A percentile compares a stretch with the other conserved stretches of the same genome.
Evolutionary conservation across 2,797 vertebrate species (phyloP).

Genomic region (Sebastiscus tertius): DNA sequence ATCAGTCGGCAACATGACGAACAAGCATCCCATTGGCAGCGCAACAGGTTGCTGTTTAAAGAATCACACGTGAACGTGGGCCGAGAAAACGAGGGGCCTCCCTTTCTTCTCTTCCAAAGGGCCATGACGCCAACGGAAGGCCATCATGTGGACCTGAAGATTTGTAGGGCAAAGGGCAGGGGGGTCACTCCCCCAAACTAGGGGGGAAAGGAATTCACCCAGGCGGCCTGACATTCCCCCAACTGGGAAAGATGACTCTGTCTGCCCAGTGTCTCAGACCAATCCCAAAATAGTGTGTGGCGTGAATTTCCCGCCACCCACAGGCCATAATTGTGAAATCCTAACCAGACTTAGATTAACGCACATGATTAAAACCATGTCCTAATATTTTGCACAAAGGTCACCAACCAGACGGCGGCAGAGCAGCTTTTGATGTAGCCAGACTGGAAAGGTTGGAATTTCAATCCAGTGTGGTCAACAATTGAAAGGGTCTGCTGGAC

Average conservation of each 20-base stretch:
- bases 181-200: constrained; percentile 70
- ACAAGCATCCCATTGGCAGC: not conserved
- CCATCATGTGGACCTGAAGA: constrained; percentile 67
- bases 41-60: constrained; percentile 36
- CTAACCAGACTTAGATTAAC: constrained; percentile 38
- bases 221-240: constrained; percentile 57
- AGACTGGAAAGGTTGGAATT: constrained; percentile 2
- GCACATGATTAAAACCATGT: constrained; percentile 19
- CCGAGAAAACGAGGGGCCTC: constrained; percentile 22
- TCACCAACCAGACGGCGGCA: not conserved
- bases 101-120: constrained; percentile 45
- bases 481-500: constrained; percentile 31
- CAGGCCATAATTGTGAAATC: constrained; percentile 52
- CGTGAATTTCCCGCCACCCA: constrained; percentile 67
- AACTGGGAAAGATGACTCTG: constrained; percentile 78
- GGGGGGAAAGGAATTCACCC: constrained; percentile 76
- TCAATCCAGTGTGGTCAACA: constrained; percentile 10
- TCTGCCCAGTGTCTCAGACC: constrained; percentile 64
- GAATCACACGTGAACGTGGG: constrained; percentile 34
- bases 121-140: constrained; percentile 46
- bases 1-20: constrained; percentile 10
- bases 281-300: constrained; percentile 73
- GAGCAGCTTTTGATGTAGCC: constrained; percentile 1
- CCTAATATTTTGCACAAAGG: constrained; percentile 5
- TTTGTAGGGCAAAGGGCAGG: constrained; percentile 72